Evolutionary conservation across 1,140 invertebrate genomes (phyloP).

Genomic region (Meloidogyne chitwoodi): DNA sequence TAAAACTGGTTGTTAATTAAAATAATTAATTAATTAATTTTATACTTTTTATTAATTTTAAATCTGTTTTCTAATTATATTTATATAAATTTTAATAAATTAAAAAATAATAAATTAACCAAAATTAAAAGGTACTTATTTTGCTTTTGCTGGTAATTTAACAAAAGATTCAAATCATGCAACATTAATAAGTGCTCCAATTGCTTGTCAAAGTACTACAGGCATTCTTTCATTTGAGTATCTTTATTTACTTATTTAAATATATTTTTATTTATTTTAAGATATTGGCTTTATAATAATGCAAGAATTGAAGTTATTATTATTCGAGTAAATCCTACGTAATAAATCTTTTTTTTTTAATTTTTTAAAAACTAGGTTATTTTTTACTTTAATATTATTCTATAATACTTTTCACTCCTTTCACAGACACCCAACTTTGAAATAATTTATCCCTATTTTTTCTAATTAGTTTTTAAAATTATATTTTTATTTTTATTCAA

Average conservation of each 20-base stretch:
- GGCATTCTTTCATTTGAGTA: constrained; percentile 40
- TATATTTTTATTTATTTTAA: constrained; percentile 5
- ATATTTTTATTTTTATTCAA: too few relatives aligned
- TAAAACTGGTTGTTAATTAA: constrained; percentile 12
- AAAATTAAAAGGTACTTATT: constrained; percentile 28
- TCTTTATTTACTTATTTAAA: not conserved
- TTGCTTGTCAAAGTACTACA: constrained; percentile 40
- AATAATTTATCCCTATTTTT: too few relatives aligned
- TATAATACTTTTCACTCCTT: too few relatives aligned
- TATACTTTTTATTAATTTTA: too few relatives aligned
- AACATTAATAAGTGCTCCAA: constrained; percentile 44
- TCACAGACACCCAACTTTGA: too few relatives aligned
- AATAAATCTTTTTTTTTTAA: not conserved
- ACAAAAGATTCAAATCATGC: constrained; percentile 37
- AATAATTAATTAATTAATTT: not conserved
- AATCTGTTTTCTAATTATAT: too few relatives aligned
- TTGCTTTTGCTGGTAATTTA: constrained; percentile 41
- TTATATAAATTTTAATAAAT: too few relatives aligned
- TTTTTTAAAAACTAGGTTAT: not conserved
- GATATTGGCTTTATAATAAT: constrained; percentile 47
- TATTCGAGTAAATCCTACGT: constrained; percentile 34
- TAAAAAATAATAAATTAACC: too few relatives aligned
- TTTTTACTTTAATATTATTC: too few relatives aligned
- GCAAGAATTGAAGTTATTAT: constrained; percentile 43
- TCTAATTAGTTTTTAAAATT: too few relatives aligned